Base-by-base conservation (phyloP, 2,797 vertebrate species). In the Okamejei kenojei region DNA sequence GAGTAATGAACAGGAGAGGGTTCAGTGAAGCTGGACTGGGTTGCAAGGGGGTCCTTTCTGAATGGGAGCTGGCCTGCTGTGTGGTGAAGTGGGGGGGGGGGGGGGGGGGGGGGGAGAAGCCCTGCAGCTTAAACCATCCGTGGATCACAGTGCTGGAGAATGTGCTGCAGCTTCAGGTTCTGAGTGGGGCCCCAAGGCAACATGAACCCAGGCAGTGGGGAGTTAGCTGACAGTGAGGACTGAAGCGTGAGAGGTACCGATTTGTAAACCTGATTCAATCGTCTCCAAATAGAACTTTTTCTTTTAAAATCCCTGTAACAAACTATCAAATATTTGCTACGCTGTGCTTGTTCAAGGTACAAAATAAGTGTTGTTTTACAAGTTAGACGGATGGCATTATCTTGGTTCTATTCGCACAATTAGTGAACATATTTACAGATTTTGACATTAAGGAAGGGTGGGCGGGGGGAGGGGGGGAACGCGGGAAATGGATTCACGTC, bases 351-450 rank as follows among this genome's bases (percentile, higher is more conserved):
- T 91, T 91, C 90, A 74, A 91, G 90, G 73, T 91, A 91, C 90
- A 91, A 91, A 91, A 91, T 91, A 91, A 15, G 71, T 91, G 90
- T 91, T 1, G 90, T 91, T 88, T 91, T 91, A 91, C 90, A 91
- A 91, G 90, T 91, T 91, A 91, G 90, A 91, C 71, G 2, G 90
- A 29, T 74, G 90, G 45, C 68, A 90, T 38, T 71, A 74, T 74
- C 45, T 91, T 38, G 73, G 54, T 91, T 91, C 90, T 91, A 91
- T 91, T 91, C 90, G 73, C 71, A 91, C 90, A n/a, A 91, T 91
- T 74, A 74, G 71, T 71, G 71, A 91, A 91, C 74, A 54, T 91
- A 91, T 91, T 74, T 91, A 91, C 90, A 91, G 38, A 91, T 91
- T 68, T 86, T 74, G 68, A 91, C 71, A 74, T 91, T 91, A 29